Evolutionary conservation across 2,113 vertebrate genomes (phyloP).

Genomic region (Nannospalax galili): DNA sequence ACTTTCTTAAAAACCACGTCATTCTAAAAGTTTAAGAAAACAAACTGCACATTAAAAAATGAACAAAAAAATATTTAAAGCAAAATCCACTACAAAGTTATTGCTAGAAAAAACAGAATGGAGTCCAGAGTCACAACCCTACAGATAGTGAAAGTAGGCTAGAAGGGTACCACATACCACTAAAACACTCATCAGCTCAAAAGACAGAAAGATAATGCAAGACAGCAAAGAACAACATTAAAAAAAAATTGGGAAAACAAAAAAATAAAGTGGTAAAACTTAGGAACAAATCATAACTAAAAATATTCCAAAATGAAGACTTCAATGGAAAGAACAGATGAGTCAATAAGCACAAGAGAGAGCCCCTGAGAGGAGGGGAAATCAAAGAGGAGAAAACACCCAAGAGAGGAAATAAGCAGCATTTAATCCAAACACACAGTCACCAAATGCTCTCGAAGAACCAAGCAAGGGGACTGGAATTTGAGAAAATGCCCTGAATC

Average conservation of each 20-base stretch:
- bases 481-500: background rate
- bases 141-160: background rate
- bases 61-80: conserved; percentile 12
- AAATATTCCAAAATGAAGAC: conserved; percentile 4
- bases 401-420: background rate
- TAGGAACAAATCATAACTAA: background rate
- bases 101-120: background rate
- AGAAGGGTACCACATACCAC: background rate
- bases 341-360: background rate
- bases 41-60: background rate
- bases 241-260: background rate
- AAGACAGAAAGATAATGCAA: conserved; percentile 1
- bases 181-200: background rate
- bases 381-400: background rate
- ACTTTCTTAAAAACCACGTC: background rate
- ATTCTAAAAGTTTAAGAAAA: conserved; percentile 38
- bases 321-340: background rate
- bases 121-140: background rate
- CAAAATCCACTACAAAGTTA: conserved; percentile 17
- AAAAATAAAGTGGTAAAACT: background rate
- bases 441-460: background rate
- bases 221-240: background rate
- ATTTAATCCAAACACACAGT: background rate
- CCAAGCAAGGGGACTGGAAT: background rate
- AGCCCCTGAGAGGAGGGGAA: background rate